Percentiles rank a stretch among this genome's conserved stretches.
These are phyloP conservation scores for Drosophila grimshawi DNA, from an alignment of 1,140 invertebrate genomes.

Conservation along the genomic window DNA sequence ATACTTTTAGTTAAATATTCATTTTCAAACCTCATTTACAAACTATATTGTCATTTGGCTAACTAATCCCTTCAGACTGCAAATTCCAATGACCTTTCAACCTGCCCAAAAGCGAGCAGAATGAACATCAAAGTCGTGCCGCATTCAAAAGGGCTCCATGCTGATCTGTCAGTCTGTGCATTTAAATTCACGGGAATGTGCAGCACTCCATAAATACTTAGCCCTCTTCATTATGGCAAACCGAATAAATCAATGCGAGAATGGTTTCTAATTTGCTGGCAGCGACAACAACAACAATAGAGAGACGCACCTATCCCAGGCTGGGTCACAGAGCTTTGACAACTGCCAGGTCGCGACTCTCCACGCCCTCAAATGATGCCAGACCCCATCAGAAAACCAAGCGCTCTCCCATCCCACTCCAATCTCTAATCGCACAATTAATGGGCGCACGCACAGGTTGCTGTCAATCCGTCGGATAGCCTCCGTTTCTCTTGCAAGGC, in stretches of 20 bases:
- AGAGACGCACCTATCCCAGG: conserved; percentile 38
- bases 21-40: no score
- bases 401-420: conserved; percentile 12
- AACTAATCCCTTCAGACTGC: background rate
- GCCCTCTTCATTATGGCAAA: conserved; percentile 47
- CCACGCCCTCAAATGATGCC: conserved; percentile 27
- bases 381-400: conserved; percentile 10
- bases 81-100: conserved; percentile 30
- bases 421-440: conserved; percentile 27
- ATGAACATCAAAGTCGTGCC: conserved; percentile 23
- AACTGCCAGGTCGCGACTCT: conserved; percentile 28
- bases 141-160: conserved; percentile 16
- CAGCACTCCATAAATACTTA: conserved; percentile 48
- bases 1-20: no score
- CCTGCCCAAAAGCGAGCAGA: conserved; percentile 3
- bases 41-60: no score
- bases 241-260: conserved; percentile 69
- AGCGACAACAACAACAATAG: conserved; percentile 24
- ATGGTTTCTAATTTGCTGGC: conserved; percentile 66
- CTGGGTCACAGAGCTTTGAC: conserved; percentile 42
- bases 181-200: background rate
- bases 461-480: conserved; percentile 23
- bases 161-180: conserved; percentile 11
- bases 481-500: conserved; percentile 29
- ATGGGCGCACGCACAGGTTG: conserved; percentile 53